Conservation (phyloP, 2,113 vertebrate species). For the Dermatemys mawii region DNA sequence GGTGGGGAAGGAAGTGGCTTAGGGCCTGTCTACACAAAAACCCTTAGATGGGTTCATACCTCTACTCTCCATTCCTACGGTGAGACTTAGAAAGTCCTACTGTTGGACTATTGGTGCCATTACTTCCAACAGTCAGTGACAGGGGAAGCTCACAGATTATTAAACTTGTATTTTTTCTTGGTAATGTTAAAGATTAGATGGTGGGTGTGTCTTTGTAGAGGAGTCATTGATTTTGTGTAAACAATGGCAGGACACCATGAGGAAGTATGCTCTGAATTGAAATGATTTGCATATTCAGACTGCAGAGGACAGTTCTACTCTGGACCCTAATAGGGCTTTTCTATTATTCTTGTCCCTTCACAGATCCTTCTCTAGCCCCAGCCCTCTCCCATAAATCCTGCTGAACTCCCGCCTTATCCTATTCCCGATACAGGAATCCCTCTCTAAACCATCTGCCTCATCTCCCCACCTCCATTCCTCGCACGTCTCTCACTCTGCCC, state of each 20-base stretch:
- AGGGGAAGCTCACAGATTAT: neutral
- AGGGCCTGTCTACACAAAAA: neutral
- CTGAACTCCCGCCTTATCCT: neutral
- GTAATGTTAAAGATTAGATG: neutral
- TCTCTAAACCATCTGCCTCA: neutral
- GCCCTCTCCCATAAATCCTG: neutral
- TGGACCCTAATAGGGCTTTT: neutral
- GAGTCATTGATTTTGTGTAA: neutral
- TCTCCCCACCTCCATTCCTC: neutral
- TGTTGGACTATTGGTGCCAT: too few relatives aligned
- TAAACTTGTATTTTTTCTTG: too few relatives aligned
- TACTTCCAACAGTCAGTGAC: neutral
- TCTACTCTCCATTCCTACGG: neutral
- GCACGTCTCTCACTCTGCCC: neutral
- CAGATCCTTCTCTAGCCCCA: neutral
- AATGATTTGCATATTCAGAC: neutral
- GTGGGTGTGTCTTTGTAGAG: neutral
- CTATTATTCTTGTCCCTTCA: neutral
- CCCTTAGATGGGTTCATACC: neutral
- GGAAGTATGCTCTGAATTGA: neutral
- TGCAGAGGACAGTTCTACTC: neutral
- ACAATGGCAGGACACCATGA: neutral
- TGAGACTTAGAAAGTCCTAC: neutral
- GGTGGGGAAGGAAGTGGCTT: neutral
- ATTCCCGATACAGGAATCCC: neutral